Evolutionary conservation across 1,140 invertebrate genomes (phyloP).

Genomic region (Tetramorium simillimum): DNA sequence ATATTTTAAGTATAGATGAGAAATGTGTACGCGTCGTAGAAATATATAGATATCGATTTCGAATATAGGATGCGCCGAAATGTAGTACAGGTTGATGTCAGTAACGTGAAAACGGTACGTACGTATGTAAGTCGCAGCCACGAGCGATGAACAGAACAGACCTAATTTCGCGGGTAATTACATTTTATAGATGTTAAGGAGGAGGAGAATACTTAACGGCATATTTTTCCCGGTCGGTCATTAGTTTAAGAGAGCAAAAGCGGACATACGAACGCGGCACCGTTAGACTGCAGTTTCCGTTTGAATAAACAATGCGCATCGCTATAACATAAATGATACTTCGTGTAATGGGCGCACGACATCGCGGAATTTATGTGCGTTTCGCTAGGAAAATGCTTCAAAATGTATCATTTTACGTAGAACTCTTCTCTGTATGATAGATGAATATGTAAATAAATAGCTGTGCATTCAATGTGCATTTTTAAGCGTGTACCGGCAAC

Average conservation of each 20-base stretch:
- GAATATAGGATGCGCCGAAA: not conserved
- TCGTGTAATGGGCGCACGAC: slow-evolving; percentile 4
- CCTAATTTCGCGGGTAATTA: slow-evolving; percentile 43
- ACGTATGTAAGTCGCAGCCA: not conserved
- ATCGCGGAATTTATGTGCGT: slow-evolving; percentile 6
- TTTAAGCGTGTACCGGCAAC: not conserved
- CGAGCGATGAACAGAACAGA: slow-evolving; percentile 5
- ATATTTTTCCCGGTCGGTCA: slow-evolving; percentile 39
- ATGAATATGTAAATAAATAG: slow-evolving; percentile 36
- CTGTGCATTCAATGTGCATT: slow-evolving; percentile 21
- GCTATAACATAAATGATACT: slow-evolving; percentile 27
- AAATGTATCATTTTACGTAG: slow-evolving; percentile 31
- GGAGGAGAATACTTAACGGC: slow-evolving; percentile 33
- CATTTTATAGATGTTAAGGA: slow-evolving; percentile 33
- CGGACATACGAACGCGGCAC: slow-evolving; percentile 15
- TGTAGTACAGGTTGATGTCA: not conserved
- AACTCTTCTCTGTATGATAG: slow-evolving; percentile 14
- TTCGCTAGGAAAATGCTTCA: slow-evolving; percentile 8
- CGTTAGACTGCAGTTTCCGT: slow-evolving; percentile 41
- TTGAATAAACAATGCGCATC: slow-evolving; percentile 51
- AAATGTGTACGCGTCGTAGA: not conserved
- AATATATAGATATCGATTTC: not conserved
- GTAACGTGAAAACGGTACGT: slow-evolving; percentile 27
- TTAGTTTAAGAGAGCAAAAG: slow-evolving; percentile 47
- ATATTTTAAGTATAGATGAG: not conserved